Evolutionary conservation across 1,140 invertebrate genomes (phyloP), one percentile per base, ranked within the genome.

Genomic region (Pteromalus puparum): DNA sequence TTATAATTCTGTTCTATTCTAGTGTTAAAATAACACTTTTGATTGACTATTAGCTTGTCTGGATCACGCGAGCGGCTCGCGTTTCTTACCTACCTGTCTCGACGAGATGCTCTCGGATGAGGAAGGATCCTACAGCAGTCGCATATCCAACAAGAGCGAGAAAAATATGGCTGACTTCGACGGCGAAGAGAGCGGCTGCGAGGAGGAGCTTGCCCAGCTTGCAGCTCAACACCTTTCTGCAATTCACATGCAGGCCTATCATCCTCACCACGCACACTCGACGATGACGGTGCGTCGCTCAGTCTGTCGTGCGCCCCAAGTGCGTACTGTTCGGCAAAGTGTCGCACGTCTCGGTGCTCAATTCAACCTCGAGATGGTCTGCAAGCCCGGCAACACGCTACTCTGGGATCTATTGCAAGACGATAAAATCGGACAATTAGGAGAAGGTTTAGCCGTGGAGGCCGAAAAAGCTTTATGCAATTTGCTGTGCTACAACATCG

Each of bases 111-210:
- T 96, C 7, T 96, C 95, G 72, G 96, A 96, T 82, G 96, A 97
- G 89, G 95, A 95, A 85, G 97, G 96, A 1, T 97, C 96, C 85
- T 96, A 97, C 88, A 98, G 97, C 67, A 98, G 97, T 28, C 94
- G 97, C 26, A 96, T 98, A 92, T 98, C 97, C 68, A 97, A 97
- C 83, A 98, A 98, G 93, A 98, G 97, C n/a, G 97, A 98, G 87
- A 98, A 98, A 86, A 98, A 98, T 91, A 96, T 98, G 95, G 97
- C 97, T 0, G 98, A 98, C 92, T 97, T 99, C 89, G 98, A 98
- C 87, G 98, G 98, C 34, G 98, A 99, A 89, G 97, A 98, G 87
- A 97, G 96, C 53, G 96, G 95, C 30, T 96, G 96, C 91, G 96
- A 98, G 90, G 97, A 98, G 87, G 97, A 98, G 91, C 91, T 98